Conservation (phyloP, 1,140 invertebrate species). For the Platyscapa corneri region DNA sequence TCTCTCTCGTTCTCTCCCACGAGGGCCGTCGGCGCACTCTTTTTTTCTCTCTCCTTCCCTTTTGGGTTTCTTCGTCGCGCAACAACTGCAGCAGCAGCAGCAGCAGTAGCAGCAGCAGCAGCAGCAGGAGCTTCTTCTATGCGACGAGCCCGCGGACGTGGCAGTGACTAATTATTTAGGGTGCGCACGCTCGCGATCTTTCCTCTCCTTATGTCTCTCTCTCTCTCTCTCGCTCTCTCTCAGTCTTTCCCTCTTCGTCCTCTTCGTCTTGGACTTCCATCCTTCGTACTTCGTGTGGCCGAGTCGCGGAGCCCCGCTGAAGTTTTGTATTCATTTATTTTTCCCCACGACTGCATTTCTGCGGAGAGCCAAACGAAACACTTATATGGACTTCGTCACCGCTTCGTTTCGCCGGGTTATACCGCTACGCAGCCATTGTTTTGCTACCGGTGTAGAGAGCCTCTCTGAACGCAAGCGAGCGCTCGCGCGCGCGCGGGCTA, state of each 20-base stretch:
- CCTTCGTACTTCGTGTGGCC: background rate
- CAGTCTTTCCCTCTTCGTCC: slow-evolving; percentile 33
- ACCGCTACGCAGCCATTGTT: slow-evolving; percentile 73
- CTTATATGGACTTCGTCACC: slow-evolving; percentile 74
- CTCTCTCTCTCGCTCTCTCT: slow-evolving; percentile 24
- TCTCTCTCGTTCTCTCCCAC: slow-evolving; percentile 52
- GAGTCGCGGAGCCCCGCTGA: slow-evolving; percentile 52
- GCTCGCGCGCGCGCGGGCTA: slow-evolving; percentile 61
- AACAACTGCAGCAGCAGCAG: background rate
- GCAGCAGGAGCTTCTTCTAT: slow-evolving; percentile 38
- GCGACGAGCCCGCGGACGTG: slow-evolving; percentile 62
- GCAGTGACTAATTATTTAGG: slow-evolving; percentile 74
- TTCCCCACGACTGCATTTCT: slow-evolving; percentile 70
- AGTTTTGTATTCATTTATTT: slow-evolving; percentile 67
- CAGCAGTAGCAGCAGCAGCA: background rate
- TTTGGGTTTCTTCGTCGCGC: slow-evolving; percentile 46
- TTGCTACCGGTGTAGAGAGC: slow-evolving; percentile 59
- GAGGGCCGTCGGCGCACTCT: slow-evolving; percentile 10
- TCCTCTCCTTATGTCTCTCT: slow-evolving; percentile 47
- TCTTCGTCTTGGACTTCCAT: background rate
- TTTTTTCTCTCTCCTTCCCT: slow-evolving; percentile 51
- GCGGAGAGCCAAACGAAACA: slow-evolving; percentile 69
- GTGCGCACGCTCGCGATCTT: slow-evolving; percentile 60
- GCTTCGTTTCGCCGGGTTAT: slow-evolving; percentile 68
- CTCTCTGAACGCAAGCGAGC: slow-evolving; percentile 49